Evolutionary conservation across 2,888 invertebrate species (phyloP).

Genomic region (Muschampia plurimacula): DNA sequence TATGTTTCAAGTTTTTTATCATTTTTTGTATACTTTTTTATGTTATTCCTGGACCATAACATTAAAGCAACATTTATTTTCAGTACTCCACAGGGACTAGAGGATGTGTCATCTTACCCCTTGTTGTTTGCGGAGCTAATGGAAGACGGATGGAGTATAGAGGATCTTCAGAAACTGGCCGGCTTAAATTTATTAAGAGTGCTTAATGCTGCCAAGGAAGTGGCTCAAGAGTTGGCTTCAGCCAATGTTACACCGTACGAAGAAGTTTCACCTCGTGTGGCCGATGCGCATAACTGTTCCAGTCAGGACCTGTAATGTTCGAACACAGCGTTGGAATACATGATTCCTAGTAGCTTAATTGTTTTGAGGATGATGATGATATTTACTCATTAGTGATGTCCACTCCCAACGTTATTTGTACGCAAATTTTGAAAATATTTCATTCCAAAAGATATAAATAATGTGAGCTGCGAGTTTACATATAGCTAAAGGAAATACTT

Average conservation of each 20-base stretch:
- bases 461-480: too few species aligned
- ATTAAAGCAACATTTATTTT: conserved; percentile 17
- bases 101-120: conserved; percentile 93
- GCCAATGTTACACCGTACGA: conserved; percentile 91
- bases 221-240: conserved; percentile 89
- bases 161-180: conserved; percentile 91
- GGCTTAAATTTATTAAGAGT: conserved; percentile 92
- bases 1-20: too few species aligned
- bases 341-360: background rate
- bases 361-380: background rate
- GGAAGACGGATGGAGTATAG: conserved; percentile 92
- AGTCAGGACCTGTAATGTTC: conserved; percentile 85
- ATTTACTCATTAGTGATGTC: background rate
- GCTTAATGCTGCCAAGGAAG: conserved; percentile 88
- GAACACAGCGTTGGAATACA: background rate
- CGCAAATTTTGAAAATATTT: too few species aligned
- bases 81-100: conserved; percentile 93
- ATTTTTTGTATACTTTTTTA: background rate
- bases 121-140: conserved; percentile 91
- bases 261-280: conserved; percentile 87
- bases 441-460: too few species aligned
- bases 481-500: too few species aligned
- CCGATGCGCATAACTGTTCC: conserved; percentile 87
- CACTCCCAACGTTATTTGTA: too few species aligned
- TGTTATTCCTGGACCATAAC: background rate